Conservation (phyloP, 1,140 invertebrate genomes). For the Ectropis grisescens region DNA sequence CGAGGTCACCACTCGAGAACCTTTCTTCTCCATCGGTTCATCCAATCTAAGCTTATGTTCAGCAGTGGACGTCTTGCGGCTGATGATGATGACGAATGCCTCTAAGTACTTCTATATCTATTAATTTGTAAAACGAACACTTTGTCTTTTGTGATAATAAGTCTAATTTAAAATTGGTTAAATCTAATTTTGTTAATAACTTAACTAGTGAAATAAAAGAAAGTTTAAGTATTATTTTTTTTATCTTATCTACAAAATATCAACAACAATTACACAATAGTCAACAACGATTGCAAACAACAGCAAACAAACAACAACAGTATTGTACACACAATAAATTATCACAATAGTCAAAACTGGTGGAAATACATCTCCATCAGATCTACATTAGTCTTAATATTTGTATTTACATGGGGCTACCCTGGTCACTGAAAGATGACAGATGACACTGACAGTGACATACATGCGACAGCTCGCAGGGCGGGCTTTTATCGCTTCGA, state of each 20-base stretch:
- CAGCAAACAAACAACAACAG: constrained; percentile 39
- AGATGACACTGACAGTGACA: no score
- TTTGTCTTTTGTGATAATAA: no score
- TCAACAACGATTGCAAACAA: constrained; percentile 58
- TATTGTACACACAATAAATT: constrained; percentile 57
- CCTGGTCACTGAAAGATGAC: constrained; percentile 7
- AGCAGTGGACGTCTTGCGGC: no score
- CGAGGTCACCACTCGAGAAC: no score
- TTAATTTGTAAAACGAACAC: no score
- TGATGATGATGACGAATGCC: no score
- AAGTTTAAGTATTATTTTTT: constrained; percentile 5
- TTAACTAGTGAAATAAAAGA: not conserved
- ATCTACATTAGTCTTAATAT: constrained; percentile 26
- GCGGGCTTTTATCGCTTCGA: constrained; percentile 28
- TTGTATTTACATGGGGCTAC: constrained; percentile 35
- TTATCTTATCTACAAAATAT: constrained; percentile 14
- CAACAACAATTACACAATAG: constrained; percentile 62
- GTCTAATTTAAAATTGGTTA: no score
- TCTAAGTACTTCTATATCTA: no score
- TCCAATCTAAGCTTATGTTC: no score
- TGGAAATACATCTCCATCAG: constrained; percentile 30
- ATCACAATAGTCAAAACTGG: constrained; percentile 51
- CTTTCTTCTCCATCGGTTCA: no score
- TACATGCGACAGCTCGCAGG: constrained; percentile 22
- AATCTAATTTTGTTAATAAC: no score